Evolutionary conservation across 2,797 vertebrate species (phyloP), one percentile per base, ranked within the genome.

Genomic region (Avahi laniger): DNA sequence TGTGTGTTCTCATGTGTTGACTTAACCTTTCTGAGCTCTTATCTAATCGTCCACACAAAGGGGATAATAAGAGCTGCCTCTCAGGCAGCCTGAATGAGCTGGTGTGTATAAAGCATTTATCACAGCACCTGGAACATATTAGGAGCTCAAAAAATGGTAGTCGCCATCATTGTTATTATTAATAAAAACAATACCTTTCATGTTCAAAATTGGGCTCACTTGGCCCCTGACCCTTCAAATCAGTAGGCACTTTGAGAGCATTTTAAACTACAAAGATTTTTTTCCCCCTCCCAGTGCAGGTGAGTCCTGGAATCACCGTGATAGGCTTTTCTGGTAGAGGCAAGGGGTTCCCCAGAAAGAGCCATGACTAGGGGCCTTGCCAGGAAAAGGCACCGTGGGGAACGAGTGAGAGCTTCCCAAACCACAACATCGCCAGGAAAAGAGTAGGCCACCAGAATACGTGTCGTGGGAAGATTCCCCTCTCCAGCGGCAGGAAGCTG

Each of bases 181-280:
- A 69, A 26, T 52, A 52, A 79, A 14, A 13, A 46, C 26, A 79
- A 61, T 94, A 81, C 4, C 35, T 43, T 90, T 61, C 52, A 63
- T n/a, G 24, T 81, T 96, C 48, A 78, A 82, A 92, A 81, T 0
- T 50, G 83, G 90, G 41, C 48, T 92, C 38, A 59, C 54, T 35
- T 48, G 52, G 22, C 22, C 20, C 24, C 65, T 0, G 7, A 13
- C 7, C 43, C 57, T 88, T 65, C 72, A 91, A 46, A 61, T 84
- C 33, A 20, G 38, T 46, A 63, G 24, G 50, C 43, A 79, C 70
- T 82, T 72, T 12, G 50, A 41, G 12, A 86, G 30, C 15, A 43
- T 85, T 91, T 94, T 70, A 63, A 94, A 75, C 63, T 69, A 50
- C 28, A 89, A 86, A 80, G 82, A 89, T 82, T 59, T 59, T 50